Conservation (phyloP, 2,888 invertebrate genomes). For the Ormyrus nitidulus region DNA sequence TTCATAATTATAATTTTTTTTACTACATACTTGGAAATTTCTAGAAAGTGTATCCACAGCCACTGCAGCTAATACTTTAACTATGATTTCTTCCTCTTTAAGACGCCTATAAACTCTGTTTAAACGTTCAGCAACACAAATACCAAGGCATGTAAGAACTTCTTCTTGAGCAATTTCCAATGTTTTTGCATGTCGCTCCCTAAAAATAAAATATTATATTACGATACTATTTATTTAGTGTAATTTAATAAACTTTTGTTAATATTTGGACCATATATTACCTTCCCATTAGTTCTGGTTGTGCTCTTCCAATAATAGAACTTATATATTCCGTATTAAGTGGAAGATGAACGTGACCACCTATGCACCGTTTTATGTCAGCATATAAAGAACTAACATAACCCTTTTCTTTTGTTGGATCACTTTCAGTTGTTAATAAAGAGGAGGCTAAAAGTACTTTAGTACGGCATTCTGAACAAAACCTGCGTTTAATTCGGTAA, state of each 20-base stretch:
- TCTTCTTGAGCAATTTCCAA: conserved; percentile 97
- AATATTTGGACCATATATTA: conserved; percentile 66
- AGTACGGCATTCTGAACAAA: conserved; percentile 94
- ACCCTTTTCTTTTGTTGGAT: conserved; percentile 91
- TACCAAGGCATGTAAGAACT: conserved; percentile 94
- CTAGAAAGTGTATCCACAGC: conserved; percentile 91
- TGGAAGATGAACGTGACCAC: conserved; percentile 92
- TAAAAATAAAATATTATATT: conserved; percentile 54
- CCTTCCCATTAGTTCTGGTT: conserved; percentile 93
- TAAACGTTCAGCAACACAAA: conserved; percentile 93
- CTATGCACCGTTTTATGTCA: conserved; percentile 90
- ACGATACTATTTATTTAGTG: not conserved
- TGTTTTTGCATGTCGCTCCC: conserved; percentile 97
- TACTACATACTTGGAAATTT: conserved; percentile 82
- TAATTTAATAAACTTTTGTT: conserved; percentile 22
- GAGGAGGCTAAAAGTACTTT: conserved; percentile 91
- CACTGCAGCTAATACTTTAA: conserved; percentile 92
- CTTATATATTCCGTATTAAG: conserved; percentile 93
- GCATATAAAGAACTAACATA: conserved; percentile 91
- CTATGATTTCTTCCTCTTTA: conserved; percentile 94
- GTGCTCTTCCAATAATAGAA: conserved; percentile 90
- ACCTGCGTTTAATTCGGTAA: conserved; percentile 74
- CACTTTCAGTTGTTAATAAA: conserved; percentile 89
- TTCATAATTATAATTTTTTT: conserved; percentile 78
- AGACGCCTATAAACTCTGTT: conserved; percentile 91